Evolutionary conservation across 2,797 vertebrate species (phyloP).

Genomic region (Enteromius viviparus): DNA sequence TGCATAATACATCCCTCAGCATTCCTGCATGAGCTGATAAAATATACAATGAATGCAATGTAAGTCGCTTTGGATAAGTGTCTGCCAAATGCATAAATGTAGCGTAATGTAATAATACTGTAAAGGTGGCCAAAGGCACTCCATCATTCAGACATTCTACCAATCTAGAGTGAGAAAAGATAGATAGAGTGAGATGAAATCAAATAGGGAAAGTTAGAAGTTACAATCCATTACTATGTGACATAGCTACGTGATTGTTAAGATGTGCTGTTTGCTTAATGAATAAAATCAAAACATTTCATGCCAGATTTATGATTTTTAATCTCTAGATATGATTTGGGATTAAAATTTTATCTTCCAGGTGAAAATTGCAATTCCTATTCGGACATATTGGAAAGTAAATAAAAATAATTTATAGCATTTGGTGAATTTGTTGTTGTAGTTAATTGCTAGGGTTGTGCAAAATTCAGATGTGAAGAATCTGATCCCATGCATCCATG

Average conservation of each 20-base stretch:
- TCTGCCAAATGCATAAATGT: constrained; percentile 10
- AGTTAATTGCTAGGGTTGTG: background rate
- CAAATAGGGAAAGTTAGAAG: background rate
- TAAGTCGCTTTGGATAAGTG: constrained; percentile 15
- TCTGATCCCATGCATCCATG: background rate
- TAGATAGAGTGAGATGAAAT: background rate
- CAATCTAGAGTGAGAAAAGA: constrained; percentile 1
- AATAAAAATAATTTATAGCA: background rate
- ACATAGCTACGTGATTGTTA: background rate
- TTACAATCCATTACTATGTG: background rate
- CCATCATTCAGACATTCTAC: constrained; percentile 6
- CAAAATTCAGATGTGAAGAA: background rate
- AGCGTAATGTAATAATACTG: constrained; percentile 13
- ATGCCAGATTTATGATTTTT: background rate
- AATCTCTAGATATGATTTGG: background rate
- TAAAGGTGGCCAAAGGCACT: constrained; percentile 19
- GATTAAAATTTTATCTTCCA: background rate
- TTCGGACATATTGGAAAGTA: background rate
- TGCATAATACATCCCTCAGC: background rate
- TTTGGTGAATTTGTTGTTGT: background rate
- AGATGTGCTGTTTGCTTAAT: background rate
- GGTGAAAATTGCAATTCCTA: background rate
- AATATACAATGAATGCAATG: constrained; percentile 32
- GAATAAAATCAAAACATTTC: background rate
- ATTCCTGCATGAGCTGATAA: constrained; percentile 19